Base-by-base conservation (phyloP, 2,113 vertebrate species). In the Lathamus discolor region DNA sequence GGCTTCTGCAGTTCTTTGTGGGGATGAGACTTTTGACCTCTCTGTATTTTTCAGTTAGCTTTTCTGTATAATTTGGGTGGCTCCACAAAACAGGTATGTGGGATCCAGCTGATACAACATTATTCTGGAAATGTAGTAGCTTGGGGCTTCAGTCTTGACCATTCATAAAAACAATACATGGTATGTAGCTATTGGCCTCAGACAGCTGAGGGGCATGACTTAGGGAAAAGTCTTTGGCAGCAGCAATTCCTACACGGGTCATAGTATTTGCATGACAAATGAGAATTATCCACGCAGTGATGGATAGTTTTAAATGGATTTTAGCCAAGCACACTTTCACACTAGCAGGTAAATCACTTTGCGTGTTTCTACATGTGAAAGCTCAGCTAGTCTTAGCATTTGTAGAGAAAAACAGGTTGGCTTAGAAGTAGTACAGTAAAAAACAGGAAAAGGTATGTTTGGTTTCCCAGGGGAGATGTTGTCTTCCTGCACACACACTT, bases 211-310 rank as follows among this genome's bases (percentile, higher is more conserved):
- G 43, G 74, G 31, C 46, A 37, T 81, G 61, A 83, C 77, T 83
- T 74, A 81, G 16, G 24, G 66, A 64, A 93, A 78, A 78, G 35
- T 37, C 73, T 90, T 78, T 77, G 76, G 73, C 86, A 88, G 51
- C 43, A 75, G 33, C 63, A 92, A 0, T 70, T 87, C 46, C 67
- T 92, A 63, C 61, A 25, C 2, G 4, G 33, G 43, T 35, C 35
- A 81, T 10, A 88, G 35, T 31, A 39, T 81, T 68, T 81, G 55
- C 43, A 52, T 67, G 46, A 81, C 48, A 93, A 76, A 63, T 86
- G 55, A 86, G 55, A 93, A 92, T 83, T 90, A 88, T 86, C 14
- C 39, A 83, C 87, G 64, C 90, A 75, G 14, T 83, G 90, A 88
- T 74, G 27, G 51, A 83, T 80, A 74, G 37, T 33, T 12, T 86